Evolutionary conservation across 2,113 vertebrate genomes (phyloP), one percentile per base, ranked within the genome.

Genomic region (Glaucidium brasilianum): DNA sequence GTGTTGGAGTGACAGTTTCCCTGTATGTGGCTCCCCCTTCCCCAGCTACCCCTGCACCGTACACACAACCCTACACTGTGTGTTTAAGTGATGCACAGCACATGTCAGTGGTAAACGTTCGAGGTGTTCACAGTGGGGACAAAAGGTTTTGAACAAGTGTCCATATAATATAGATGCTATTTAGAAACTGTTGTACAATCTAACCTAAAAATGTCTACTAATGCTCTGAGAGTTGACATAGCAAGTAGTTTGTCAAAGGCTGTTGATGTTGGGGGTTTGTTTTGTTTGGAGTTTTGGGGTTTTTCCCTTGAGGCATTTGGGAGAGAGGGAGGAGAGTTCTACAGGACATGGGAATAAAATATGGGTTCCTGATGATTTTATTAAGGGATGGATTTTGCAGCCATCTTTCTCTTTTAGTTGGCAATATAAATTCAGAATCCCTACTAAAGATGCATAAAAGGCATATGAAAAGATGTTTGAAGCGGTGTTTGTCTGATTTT

Each of bases 1-100:
- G 1, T 2, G 16, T 2, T 47, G 53, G 15, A 55, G 60, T 20
- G 55, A 56, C 25, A 13, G 58, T 11, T 50, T 13, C 7, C 27
- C 4, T 6, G 22, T 3, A 0, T 0, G 0, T 9, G 19, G 45
- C 34, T 45, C 2, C 43, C 27, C 34, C 29, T 56, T 6, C 60
- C 60, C 4, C 11, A 8, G n/a, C 41, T 52, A 14, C 50, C 60
- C 27, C n/a, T 26, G 37, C 3, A 0, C 3, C 29, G 66, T 21
- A 45, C 43, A 45, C 43, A 45, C 43, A 45, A 45, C 43, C 43
- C 43, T 45, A 45, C 43, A 18, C 43, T 0, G 1, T 5, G 18
- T 4, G 29, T 3, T 30, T 18, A 1, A 25, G n/a, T 29, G 56
- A 55, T 26, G 49, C 19, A 12, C 25, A 43, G 86, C 47, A 37